phyloP scores from a whole-genome alignment of 2,888 invertebrate species.

The Dolichopus griseipennis region DNA sequence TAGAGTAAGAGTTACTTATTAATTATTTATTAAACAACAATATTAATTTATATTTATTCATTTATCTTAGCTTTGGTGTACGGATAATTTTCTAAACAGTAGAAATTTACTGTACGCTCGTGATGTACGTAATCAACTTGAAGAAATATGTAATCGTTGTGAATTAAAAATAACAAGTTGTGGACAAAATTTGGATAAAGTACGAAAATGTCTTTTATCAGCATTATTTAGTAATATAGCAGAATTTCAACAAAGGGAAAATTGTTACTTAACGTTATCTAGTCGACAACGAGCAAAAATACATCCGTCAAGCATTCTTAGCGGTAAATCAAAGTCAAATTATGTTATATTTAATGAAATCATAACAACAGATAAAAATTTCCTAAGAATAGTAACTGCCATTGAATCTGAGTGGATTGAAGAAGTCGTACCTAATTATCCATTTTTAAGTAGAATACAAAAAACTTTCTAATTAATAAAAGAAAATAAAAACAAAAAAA shows the following conservation, averaged over 20 bases:
- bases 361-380: conserved; percentile 73
- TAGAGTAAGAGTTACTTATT: conserved; percentile 47
- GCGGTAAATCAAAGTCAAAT: conserved; percentile 53
- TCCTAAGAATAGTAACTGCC: conserved; percentile 67
- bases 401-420: conserved; percentile 74
- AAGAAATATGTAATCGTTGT: conserved; percentile 55
- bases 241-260: conserved; percentile 61
- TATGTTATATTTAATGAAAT: conserved; percentile 78
- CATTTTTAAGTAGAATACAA: conserved; percentile 30
- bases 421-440: conserved; percentile 48
- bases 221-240: conserved; percentile 84
- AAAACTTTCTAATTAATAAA: conserved; percentile 20
- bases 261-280: conserved; percentile 58
- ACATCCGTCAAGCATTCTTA: conserved; percentile 74
- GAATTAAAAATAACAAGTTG: conserved; percentile 57
- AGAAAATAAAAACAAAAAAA: neutral
- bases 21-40: neutral
- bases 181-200: conserved; percentile 52
- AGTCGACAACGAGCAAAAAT: conserved; percentile 60
- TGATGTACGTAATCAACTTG: conserved; percentile 71
- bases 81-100: conserved; percentile 76
- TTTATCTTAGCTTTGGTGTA: conserved; percentile 59
- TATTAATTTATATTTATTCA: neutral
- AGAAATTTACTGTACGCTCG: conserved; percentile 73
- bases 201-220: conserved; percentile 68